Base-by-base conservation (phyloP, 2,888 invertebrate genomes). In the Miltochrista miniata region DNA sequence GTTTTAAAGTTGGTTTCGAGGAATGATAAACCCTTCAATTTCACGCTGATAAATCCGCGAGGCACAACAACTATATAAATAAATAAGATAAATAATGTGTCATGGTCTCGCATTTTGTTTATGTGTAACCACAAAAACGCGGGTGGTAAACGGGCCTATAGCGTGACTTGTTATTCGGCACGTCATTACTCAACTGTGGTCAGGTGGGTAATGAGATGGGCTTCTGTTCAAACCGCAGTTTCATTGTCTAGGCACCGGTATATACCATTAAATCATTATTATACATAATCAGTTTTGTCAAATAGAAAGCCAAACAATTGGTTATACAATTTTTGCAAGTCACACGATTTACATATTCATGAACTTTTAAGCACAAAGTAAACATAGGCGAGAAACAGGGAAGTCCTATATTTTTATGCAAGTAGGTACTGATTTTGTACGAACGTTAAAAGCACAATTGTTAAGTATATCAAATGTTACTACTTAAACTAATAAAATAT, bases 181-280 rank as follows among this genome's bases (percentile, higher is more conserved):
- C 73, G 74, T 77, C 83, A 81, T 85, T 84, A 83, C 81, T 83
- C 81, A 79, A 70, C 69, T 81, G 85, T 69, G 86, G 87, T 85
- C 73, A 74, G 74, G 60, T 68, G 75, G 76, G 81, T 85, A 86
- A 85, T 86, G 85, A 86, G 85, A 83, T 83, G 79, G 81, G 70
- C 74, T 74, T 73, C 75, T 73, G 74, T 64, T 61, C 65, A 56
- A 63, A 53, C 73, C 68, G 66, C 69, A 57, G 61, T 63, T 61
- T 68, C 61, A 61, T 68, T 68, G 59, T 63, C 54, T 52, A 56
- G 54, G 49, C 51, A 65, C 66, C 58, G 64, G 67, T 48, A 14
- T 36, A 47, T 35, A 40, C 12, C 35, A n/a, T 12, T 14, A 24
- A 12, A 47, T 34, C 34, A 36, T 29, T 18, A 45, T 40, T 35